Base-by-base conservation (phyloP, 2,113 vertebrate species). In the Corythaeola cristata region DNA sequence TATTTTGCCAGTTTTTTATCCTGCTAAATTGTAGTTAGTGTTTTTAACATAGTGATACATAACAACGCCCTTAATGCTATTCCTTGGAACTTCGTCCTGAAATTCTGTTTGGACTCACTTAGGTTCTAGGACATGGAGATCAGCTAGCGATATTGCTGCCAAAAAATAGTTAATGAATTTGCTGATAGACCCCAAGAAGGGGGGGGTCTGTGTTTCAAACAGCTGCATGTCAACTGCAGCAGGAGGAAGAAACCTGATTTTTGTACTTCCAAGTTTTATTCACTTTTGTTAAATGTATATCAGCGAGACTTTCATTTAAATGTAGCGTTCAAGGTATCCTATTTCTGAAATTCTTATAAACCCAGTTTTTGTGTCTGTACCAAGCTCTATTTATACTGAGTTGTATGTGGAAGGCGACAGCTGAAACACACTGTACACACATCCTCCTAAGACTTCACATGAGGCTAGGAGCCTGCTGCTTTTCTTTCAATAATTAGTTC, bases 21-120 rank as follows among this genome's bases (percentile, higher is more conserved):
- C 88, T 96, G 73, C 90, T 93, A 45, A 93, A n/a, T 11, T 85
- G 69, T 30, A 96, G 77, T 88, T 92, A 76, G 77, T 96, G 96
- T 97, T 96, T 93, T 96, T 94, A 96, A 94, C 69, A 89, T 2
- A 72, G 83, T 2, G 26, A 85, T 96, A 83, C 62, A 94, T 88
- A 96, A 96, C 86, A 96, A 97, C 68, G 91, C 83, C 92, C 95
- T 97, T 80, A 78, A 92, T 71, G 81, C 90, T 95, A 60, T 59
- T 69, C 76, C 66, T 75, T 95, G 92, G 71, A 85, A 88, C 90
- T 83, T 55, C 3, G 0, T 81, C 92, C 88, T 92, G 89, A 94
- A 96, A 79, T 89, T 93, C 63, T 88, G 63, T 85, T 97, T 97
- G 91, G 80, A 35, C 86, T 94, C 90, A 21, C 85, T 95, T 30